phyloP scores from a whole-genome alignment of 37 sponge, comb jelly and placozoan genomes.

The Halisarca cf. caerulea region DNA sequence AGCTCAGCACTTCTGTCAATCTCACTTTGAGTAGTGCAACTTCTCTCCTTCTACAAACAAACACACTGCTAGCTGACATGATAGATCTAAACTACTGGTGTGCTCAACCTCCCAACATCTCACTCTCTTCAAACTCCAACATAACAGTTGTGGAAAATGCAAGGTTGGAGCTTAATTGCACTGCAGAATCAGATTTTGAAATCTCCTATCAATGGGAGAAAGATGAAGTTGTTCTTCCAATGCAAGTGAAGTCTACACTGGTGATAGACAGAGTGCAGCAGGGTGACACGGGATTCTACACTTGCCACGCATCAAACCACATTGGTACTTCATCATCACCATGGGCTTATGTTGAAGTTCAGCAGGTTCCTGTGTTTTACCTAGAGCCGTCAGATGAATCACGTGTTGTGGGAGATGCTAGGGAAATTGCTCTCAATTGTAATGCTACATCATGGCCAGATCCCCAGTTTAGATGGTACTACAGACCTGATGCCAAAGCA shows the following conservation, averaged over 20 bases:
- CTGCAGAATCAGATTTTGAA: slow-evolving; percentile 10
- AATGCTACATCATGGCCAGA: slow-evolving; percentile 11
- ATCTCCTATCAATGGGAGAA: slow-evolving; percentile 28
- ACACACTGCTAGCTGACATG: neutral
- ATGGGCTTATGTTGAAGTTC: slow-evolving; percentile 9
- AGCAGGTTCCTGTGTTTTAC: slow-evolving; percentile 12
- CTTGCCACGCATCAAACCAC: slow-evolving; percentile 10
- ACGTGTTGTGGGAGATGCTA: neutral
- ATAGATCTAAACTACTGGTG: slow-evolving; percentile 29
- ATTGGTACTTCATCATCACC: neutral
- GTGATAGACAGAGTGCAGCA: neutral
- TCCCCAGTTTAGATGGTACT: slow-evolving; percentile 25
- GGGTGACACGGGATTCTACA: slow-evolving; percentile 1
- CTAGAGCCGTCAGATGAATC: slow-evolving; percentile 8
- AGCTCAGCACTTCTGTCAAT: neutral
- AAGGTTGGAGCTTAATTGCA: neutral
- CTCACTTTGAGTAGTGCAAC: neutral
- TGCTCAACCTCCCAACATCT: slow-evolving; percentile 29
- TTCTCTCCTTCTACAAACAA: neutral
- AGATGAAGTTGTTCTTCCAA: neutral
- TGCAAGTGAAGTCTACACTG: neutral
- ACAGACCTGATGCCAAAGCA: neutral
- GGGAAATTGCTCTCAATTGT: neutral
- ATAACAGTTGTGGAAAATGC: neutral
- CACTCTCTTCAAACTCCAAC: neutral